Evolutionary conservation across 2,797 vertebrate genomes (phyloP), one percentile per base, ranked within the genome.

Genomic region (Heliangelus exortis): DNA sequence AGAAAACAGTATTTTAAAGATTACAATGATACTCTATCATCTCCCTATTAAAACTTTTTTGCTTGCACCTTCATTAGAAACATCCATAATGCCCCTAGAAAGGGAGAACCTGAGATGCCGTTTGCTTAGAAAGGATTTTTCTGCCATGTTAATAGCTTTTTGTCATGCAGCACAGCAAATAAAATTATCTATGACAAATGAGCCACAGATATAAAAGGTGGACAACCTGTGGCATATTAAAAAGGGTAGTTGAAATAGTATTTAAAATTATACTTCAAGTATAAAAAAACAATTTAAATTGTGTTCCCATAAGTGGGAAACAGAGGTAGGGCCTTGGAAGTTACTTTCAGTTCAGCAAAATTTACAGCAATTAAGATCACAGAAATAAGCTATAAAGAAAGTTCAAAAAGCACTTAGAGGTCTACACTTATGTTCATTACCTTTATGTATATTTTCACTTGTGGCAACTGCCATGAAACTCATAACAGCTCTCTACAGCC

Each of bases 211-310:
- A 76, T 1, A 2, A 76, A 85, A 91, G 80, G 77, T 90, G 53
- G 88, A 91, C 86, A 92, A 95, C 86, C 71, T 79, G 84, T 93
- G 81, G 84, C 81, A 87, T 84, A 72, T 68, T 90, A 82, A 95
- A 76, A 93, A 89, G 23, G 20, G 18, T 25, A 23, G 50, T 1
- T 88, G 74, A 88, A 92, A 86, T 81, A 82, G 77, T 83, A 82
- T 91, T 89, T 87, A 90, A 94, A 95, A 90, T 85, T 94, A 94
- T 91, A 72, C 84, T 61, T 82, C 90, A 83, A 92, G 96, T 95
- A 92, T 74, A 92, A 92, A 95, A 58, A 72, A 94, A 75, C 74
- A 92, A 92, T 84, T 93, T 92, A 87, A 94, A 47, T 39, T 39
- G 39, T 39, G 39, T 39, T 39, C 72, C 89, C 47, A 7, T 16